Percentiles rank a stretch among this genome's conserved stretches.
These are phyloP conservation scores for Caenorhabditis virilis DNA, from an alignment of 2,888 invertebrate genomes.

Conservation along the genomic window DNA sequence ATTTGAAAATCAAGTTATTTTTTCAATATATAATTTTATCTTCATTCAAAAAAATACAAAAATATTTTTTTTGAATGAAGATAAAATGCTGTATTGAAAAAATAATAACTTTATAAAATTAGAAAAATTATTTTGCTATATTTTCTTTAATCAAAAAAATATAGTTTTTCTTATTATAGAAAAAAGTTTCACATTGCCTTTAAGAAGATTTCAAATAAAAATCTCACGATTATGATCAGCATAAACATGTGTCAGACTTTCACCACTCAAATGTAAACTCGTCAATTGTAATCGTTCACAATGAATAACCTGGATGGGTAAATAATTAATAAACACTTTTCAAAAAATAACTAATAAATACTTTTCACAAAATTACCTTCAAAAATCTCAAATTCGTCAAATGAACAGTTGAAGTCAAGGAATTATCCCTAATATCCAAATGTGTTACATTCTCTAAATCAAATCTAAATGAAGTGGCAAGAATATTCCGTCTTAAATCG, in stretches of 20 bases:
- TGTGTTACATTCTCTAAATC: constrained; percentile 55
- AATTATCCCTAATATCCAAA: constrained; percentile 71
- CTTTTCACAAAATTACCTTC: too few relatives aligned
- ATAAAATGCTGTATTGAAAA: too few relatives aligned
- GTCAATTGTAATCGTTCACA: constrained; percentile 70
- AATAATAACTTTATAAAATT: too few relatives aligned
- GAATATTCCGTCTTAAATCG: constrained; percentile 38
- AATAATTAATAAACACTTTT: neutral
- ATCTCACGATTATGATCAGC: constrained; percentile 69
- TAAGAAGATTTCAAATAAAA: too few relatives aligned
- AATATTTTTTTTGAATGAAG: too few relatives aligned
- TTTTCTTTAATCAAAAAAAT: too few relatives aligned
- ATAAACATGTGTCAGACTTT: constrained; percentile 69
- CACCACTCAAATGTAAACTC: constrained; percentile 70
- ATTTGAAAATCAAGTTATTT: too few relatives aligned
- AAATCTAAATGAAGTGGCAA: constrained; percentile 36
- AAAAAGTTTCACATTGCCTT: too few relatives aligned
- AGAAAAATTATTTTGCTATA: too few relatives aligned
- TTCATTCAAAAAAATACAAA: too few relatives aligned
- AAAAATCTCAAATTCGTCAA: constrained; percentile 68
- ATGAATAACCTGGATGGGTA: constrained; percentile 69
- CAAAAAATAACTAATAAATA: neutral
- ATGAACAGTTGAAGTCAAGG: constrained; percentile 65
- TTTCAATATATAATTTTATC: too few relatives aligned
- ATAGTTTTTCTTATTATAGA: too few relatives aligned